phyloP scores from a whole-genome alignment of 2,113 vertebrate species.

The Oceanites oceanicus region DNA sequence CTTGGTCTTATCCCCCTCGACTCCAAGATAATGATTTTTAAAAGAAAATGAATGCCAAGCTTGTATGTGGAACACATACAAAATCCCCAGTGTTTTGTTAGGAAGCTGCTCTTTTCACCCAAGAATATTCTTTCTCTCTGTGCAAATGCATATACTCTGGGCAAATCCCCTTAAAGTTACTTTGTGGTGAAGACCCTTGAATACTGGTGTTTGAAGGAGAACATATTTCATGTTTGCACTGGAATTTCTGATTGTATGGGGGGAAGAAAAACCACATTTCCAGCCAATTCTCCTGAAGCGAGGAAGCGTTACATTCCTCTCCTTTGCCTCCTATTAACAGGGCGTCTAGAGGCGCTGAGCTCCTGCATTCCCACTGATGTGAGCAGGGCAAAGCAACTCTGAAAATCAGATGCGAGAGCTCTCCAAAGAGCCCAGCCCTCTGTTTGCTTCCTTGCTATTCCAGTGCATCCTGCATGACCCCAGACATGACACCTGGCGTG shows the following conservation, averaged over 20 bases:
- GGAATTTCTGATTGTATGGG: background rate
- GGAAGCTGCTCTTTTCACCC: background rate
- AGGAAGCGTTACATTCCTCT: background rate
- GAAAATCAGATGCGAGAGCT: background rate
- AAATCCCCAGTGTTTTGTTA: background rate
- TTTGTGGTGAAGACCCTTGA: background rate
- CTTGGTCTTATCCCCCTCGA: background rate
- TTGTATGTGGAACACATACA: background rate
- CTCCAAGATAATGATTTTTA: background rate
- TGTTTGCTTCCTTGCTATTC: background rate
- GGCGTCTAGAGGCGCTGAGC: background rate
- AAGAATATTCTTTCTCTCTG: background rate
- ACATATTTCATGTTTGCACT: background rate
- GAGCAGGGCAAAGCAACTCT: background rate
- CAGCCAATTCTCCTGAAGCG: background rate
- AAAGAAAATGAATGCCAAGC: background rate
- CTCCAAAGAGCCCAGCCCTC: background rate
- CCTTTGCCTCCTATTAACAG: background rate
- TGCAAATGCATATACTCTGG: background rate
- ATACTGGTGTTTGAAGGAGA: background rate
- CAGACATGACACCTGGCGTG: accelerated
- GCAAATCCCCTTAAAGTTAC: background rate
- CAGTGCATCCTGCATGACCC: background rate
- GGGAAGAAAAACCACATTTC: accelerated
- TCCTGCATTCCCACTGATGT: background rate